Conservation (phyloP, 2,797 vertebrate species). For the Prionace glauca region DNA sequence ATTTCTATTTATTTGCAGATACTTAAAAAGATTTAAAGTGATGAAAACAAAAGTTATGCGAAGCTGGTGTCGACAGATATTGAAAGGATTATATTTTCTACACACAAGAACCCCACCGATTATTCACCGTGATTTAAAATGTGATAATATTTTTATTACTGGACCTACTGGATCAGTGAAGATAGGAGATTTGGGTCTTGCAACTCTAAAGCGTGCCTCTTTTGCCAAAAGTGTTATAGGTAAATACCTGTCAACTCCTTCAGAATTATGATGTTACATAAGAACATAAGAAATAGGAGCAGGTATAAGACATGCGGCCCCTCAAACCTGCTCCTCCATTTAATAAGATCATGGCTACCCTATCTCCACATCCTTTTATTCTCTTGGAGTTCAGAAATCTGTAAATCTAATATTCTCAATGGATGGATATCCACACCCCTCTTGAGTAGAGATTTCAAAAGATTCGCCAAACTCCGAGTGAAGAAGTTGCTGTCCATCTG, state of each 20-base stretch:
- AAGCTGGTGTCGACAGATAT: conserved; percentile 95
- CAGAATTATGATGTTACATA: neutral
- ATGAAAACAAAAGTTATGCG: conserved; percentile 97
- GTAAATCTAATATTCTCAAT: neutral
- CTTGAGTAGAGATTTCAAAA: neutral
- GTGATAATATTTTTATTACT: conserved; percentile 98
- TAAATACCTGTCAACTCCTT: conserved; percentile 50
- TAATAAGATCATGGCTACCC: neutral
- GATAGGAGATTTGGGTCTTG: conserved; percentile 92
- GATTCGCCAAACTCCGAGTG: neutral
- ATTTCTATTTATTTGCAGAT: conserved; percentile 58
- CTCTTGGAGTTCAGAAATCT: neutral
- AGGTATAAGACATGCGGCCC: neutral
- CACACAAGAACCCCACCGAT: conserved; percentile 93
- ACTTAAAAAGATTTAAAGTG: conserved; percentile 95
- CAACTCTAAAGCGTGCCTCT: conserved; percentile 91
- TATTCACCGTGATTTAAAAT: conserved; percentile 96
- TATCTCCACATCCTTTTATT: neutral
- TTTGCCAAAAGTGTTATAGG: conserved; percentile 99
- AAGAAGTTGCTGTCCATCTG: neutral
- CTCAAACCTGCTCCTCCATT: neutral
- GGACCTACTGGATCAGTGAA: conserved; percentile 96
- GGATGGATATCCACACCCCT: neutral
- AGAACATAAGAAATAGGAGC: neutral
- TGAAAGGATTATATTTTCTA: conserved; percentile 93